These are phyloP conservation scores for Hafferia zeledoni DNA, from an alignment of 2,797 vertebrate species.

Conservation along the genomic window DNA sequence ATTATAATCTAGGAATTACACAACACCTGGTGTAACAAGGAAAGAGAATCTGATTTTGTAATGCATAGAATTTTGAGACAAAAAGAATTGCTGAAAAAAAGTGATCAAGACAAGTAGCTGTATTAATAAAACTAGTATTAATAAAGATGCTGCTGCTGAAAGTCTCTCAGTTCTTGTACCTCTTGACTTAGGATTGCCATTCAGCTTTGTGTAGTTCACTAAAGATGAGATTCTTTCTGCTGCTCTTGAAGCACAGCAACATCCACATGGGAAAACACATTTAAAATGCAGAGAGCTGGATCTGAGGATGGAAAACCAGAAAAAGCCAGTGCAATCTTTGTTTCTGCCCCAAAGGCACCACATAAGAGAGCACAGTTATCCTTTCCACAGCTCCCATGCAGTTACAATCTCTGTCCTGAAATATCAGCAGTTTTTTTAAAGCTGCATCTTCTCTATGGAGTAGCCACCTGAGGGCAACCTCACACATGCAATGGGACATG, in stretches of 20 bases:
- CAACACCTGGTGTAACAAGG: neutral
- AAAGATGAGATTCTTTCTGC: neutral
- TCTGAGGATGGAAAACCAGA: neutral
- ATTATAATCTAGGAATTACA: neutral
- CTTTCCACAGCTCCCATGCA: neutral
- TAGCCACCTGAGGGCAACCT: slow-evolving; percentile 66
- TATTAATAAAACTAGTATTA: neutral
- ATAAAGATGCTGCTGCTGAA: neutral
- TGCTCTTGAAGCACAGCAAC: neutral
- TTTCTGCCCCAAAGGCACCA: neutral
- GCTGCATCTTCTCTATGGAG: neutral
- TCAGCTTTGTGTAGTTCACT: neutral
- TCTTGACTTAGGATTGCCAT: neutral
- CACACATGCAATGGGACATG: neutral
- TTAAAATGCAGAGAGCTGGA: neutral
- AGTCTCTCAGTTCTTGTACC: neutral
- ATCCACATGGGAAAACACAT: neutral
- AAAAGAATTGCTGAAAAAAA: neutral
- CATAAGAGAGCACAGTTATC: neutral
- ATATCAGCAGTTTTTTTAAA: neutral
- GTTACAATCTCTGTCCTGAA: neutral
- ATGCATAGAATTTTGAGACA: neutral
- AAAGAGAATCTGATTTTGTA: neutral
- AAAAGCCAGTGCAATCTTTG: neutral
- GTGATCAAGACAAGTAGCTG: neutral